Evolutionary conservation across 2,113 vertebrate genomes (phyloP).

Genomic region (Orcinus orca): DNA sequence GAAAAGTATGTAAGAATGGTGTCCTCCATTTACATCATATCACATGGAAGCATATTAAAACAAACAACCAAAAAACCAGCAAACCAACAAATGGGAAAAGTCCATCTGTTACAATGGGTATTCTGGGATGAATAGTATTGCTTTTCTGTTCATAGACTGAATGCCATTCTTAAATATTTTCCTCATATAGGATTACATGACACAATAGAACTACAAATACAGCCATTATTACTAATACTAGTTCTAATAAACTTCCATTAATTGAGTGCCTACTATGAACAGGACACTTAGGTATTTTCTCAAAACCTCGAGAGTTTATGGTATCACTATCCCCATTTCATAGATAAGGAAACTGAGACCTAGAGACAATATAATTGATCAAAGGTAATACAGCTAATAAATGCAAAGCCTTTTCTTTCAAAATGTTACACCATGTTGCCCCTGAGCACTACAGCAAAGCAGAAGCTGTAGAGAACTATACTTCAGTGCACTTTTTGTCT

Average conservation of each 20-base stretch:
- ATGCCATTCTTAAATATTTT: neutral
- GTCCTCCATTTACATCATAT: neutral
- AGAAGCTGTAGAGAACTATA: neutral
- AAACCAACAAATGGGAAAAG: neutral
- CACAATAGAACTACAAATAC: neutral
- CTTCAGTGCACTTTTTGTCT: neutral
- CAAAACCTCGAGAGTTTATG: neutral
- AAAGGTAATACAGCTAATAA: neutral
- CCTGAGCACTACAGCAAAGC: neutral
- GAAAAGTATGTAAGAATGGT: neutral
- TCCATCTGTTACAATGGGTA: neutral
- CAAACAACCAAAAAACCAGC: neutral
- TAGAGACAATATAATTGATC: neutral
- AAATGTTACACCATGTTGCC: accelerated
- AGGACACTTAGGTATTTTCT: neutral
- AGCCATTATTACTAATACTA: neutral
- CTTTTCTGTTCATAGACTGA: neutral
- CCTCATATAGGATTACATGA: neutral
- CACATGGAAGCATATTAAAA: neutral
- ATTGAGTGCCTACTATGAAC: neutral
- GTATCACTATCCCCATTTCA: neutral
- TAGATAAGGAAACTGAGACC: neutral
- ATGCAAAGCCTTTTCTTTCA: neutral
- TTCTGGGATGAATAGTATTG: neutral
- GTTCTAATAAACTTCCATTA: neutral